A percentile compares a stretch with the other conserved stretches of the same genome.
These are phyloP conservation scores for Callaeas wilsoni DNA, from an alignment of 2,113 vertebrate genomes.

Conservation along the genomic window DNA sequence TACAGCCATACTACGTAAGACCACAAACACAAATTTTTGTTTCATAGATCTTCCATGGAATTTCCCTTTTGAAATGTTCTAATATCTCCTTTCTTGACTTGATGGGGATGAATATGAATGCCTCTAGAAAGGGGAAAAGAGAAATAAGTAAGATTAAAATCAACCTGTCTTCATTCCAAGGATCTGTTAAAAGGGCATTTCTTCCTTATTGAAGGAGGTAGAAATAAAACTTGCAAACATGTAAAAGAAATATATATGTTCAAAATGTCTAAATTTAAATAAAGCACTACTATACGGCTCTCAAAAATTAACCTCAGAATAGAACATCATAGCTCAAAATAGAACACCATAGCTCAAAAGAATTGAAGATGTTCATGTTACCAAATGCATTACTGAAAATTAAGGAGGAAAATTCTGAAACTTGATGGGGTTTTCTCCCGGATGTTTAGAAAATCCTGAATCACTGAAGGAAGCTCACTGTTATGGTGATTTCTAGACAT, in stretches of 20 bases:
- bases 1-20: background rate
- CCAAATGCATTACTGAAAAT: background rate
- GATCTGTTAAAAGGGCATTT: background rate
- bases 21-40: background rate
- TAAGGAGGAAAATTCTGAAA: background rate
- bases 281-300: background rate
- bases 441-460: background rate
- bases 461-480: background rate
- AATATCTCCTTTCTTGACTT: background rate
- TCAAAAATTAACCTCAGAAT: background rate
- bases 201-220: background rate
- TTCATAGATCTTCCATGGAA: background rate
- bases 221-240: background rate
- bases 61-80: background rate
- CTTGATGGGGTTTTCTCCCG: accelerated
- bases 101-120: background rate
- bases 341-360: background rate
- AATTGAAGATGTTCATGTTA: background rate
- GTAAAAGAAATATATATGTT: background rate
- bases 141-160: background rate
- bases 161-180: background rate
- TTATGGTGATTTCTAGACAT: background rate
- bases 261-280: background rate
- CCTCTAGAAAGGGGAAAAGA: background rate
- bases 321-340: too few relatives aligned